A percentile compares a stretch with the other conserved stretches of the same genome.
phyloP scores from a whole-genome alignment of 2,113 vertebrate genomes.

The Abramis brama region DNA sequence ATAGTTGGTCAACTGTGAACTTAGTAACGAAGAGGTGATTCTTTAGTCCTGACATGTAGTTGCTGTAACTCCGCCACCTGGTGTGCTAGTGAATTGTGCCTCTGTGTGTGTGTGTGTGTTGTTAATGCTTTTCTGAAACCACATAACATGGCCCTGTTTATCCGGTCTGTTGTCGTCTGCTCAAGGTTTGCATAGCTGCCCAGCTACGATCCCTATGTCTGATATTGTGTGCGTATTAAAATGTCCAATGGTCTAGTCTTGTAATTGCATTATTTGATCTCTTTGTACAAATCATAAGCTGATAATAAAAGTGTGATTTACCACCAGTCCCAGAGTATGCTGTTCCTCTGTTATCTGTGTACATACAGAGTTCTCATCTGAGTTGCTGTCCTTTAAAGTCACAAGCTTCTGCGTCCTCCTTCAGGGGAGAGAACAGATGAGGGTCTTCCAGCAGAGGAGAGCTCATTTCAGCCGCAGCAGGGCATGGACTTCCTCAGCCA shows the following conservation, averaged over 20 bases:
- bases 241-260: slow-evolving; percentile 42
- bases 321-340: background rate
- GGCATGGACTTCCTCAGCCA: background rate
- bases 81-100: slow-evolving; percentile 29
- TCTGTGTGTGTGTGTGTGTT: slow-evolving; percentile 34
- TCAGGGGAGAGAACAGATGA: background rate
- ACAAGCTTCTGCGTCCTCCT: background rate
- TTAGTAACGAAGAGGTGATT: slow-evolving; percentile 29
- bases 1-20: slow-evolving; percentile 50
- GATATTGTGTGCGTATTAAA: slow-evolving; percentile 10
- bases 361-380: background rate
- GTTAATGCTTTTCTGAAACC: background rate
- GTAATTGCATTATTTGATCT: slow-evolving; percentile 55
- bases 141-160: background rate
- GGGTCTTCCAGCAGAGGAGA: background rate
- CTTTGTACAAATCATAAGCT: slow-evolving; percentile 56
- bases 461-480: background rate
- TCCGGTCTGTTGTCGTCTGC: background rate
- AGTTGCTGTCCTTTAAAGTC: background rate
- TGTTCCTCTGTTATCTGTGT: background rate
- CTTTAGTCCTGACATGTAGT: slow-evolving; percentile 38
- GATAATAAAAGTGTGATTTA: slow-evolving; percentile 58
- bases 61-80: slow-evolving; percentile 30
- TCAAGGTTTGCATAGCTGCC: slow-evolving; percentile 14
- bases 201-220: slow-evolving; percentile 1